These are phyloP conservation scores for Enteromius viviparus DNA, from an alignment of 2,797 vertebrate genomes.

Conservation along the genomic window DNA sequence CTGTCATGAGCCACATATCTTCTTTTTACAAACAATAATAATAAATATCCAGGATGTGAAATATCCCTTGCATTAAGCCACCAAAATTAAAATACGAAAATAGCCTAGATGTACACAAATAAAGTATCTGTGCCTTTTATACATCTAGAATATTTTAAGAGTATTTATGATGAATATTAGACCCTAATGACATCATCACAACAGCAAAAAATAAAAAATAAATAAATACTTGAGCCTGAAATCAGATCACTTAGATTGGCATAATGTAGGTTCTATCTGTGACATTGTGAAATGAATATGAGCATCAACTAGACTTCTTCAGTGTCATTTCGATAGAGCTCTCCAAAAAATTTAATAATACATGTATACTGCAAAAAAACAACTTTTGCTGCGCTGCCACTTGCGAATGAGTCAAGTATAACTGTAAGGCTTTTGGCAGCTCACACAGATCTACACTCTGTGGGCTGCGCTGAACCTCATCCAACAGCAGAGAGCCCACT, in stretches of 20 bases:
- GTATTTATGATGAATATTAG: not conserved
- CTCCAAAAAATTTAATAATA: constrained; percentile 1
- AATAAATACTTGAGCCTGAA: not conserved
- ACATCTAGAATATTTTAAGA: not conserved
- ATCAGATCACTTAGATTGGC: not conserved
- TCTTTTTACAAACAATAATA: not conserved
- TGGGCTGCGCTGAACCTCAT: constrained; percentile 55
- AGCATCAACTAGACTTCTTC: constrained; percentile 3
- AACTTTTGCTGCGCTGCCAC: constrained; percentile 36
- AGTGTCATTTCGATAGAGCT: constrained; percentile 13
- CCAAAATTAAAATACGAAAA: not conserved
- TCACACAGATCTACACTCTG: constrained; percentile 41
- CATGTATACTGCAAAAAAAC: not conserved
- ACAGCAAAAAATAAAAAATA: not conserved
- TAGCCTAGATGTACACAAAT: not conserved
- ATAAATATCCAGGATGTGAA: too few species aligned
- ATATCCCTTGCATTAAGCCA: not conserved
- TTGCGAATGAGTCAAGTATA: constrained; percentile 58
- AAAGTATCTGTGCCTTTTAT: not conserved
- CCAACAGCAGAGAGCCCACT: constrained; percentile 54
- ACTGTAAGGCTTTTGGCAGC: constrained; percentile 53
- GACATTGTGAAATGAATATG: not conserved
- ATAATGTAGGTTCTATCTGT: constrained; percentile 1
- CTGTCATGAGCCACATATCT: not conserved
- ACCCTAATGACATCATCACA: not conserved